Percentiles rank a stretch among this genome's conserved stretches.
phyloP scores from a whole-genome alignment of 2,888 invertebrate species.

The Amblyjoppa fuscipennis region DNA sequence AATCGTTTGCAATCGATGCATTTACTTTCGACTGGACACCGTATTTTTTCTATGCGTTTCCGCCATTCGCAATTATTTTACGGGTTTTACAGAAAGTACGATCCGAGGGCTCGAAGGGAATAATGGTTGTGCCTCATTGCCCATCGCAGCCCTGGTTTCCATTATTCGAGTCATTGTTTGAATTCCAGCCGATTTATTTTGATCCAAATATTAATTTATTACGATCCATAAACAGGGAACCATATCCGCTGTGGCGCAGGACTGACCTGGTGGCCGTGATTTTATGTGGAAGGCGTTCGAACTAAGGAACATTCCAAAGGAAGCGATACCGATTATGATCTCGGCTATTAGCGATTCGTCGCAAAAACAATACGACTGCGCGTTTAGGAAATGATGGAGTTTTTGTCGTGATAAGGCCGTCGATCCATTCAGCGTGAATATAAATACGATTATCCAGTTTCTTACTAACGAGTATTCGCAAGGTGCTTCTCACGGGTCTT shows the following conservation, averaged over 20 bases:
- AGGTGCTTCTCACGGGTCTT: conserved; percentile 2
- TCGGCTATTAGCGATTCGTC: not conserved
- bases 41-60: conserved; percentile 5
- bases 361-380: not conserved
- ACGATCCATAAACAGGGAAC: conserved; percentile 9
- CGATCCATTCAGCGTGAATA: not conserved
- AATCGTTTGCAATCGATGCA: conserved; percentile 1
- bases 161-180: not conserved
- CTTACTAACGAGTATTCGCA: conserved; percentile 2
- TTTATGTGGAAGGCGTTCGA: not conserved
- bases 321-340: not conserved
- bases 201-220: not conserved
- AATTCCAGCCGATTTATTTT: not conserved
- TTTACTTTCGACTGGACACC: conserved; percentile 5
- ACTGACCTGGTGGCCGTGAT: not conserved
- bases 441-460: conserved; percentile 2
- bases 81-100: not conserved
- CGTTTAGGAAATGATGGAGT: not conserved
- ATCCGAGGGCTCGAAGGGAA: not conserved
- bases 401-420: not conserved
- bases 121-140: not conserved
- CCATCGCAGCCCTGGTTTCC: conserved; percentile 2
- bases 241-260: not conserved
- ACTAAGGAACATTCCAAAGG: not conserved
- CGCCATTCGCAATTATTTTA: conserved; percentile 10